Conservation (phyloP, 2,797 vertebrate species). For the Yasuhikotakia modesta region DNA sequence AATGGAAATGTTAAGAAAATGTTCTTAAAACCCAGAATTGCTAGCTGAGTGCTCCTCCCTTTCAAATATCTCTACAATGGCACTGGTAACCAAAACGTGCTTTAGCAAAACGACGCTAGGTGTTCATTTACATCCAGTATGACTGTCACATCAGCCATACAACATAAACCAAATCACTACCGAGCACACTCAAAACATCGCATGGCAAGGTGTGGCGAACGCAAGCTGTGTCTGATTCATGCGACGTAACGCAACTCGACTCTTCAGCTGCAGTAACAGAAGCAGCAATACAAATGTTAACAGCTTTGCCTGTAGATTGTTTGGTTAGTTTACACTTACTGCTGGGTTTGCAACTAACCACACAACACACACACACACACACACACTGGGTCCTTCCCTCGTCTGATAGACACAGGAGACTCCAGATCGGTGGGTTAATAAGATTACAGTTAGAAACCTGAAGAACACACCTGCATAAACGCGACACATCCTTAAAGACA, state of each 20-base stretch:
- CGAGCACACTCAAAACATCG: not conserved
- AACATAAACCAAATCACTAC: not conserved
- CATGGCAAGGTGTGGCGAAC: not conserved
- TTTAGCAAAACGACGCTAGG: not conserved
- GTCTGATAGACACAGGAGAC: constrained; percentile 57
- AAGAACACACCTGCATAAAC: not conserved
- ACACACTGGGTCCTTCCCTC: constrained; percentile 61
- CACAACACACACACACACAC: constrained; percentile 45
- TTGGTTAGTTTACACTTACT: constrained; percentile 41
- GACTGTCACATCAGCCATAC: not conserved
- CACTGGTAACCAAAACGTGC: not conserved
- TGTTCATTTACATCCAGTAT: not conserved
- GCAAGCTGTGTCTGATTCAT: constrained; percentile 11
- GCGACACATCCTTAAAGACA: not conserved
- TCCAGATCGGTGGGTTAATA: constrained; percentile 43
- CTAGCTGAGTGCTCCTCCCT: not conserved
- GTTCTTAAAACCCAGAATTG: too few relatives aligned
- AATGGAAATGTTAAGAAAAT: not conserved
- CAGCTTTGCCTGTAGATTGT: constrained; percentile 7
- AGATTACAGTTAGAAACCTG: too few relatives aligned
- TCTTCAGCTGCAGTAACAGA: constrained; percentile 1
- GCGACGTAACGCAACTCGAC: not conserved
- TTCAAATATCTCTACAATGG: not conserved
- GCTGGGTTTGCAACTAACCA: constrained; percentile 51
- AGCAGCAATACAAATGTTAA: constrained; percentile 6